phyloP scores from a whole-genome alignment of 2,113 vertebrate species.

The Eurystomus gularis region DNA sequence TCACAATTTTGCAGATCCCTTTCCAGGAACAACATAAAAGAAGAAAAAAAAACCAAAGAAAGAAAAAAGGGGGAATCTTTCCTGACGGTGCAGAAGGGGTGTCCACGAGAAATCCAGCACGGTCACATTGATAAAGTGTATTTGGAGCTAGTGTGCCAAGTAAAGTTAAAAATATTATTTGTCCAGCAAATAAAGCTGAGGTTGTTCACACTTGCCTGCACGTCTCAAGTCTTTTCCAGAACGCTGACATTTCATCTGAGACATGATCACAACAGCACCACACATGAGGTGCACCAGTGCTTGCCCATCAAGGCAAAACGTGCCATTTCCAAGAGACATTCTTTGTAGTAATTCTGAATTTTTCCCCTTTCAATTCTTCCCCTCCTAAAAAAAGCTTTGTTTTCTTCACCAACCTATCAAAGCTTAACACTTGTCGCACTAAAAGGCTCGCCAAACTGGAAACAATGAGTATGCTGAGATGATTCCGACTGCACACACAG shows the following conservation, averaged over 20 bases:
- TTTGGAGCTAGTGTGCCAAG: neutral
- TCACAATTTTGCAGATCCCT: neutral
- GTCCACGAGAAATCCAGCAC: neutral
- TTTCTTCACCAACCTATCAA: neutral
- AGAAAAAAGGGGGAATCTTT: neutral
- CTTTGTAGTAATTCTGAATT: neutral
- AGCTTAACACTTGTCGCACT: neutral
- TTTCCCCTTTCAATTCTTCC: neutral
- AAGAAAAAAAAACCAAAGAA: neutral
- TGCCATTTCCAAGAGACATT: neutral
- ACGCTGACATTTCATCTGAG: neutral
- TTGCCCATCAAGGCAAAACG: neutral
- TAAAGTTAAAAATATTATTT: neutral
- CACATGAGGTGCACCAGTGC: fast-evolving
- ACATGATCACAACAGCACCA: neutral
- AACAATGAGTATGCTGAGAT: neutral
- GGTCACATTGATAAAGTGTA: fast-evolving
- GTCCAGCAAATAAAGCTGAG: neutral
- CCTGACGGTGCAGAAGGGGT: neutral
- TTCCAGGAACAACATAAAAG: neutral
- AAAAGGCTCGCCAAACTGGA: neutral
- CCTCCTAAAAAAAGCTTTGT: neutral
- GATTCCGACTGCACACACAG: neutral
- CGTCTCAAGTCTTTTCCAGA: neutral
- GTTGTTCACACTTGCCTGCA: neutral